A percentile compares a stretch with the other conserved stretches of the same genome.
Conservation (phyloP, 2,113 vertebrate genomes). For the Malaclemys terrapin region DNA sequence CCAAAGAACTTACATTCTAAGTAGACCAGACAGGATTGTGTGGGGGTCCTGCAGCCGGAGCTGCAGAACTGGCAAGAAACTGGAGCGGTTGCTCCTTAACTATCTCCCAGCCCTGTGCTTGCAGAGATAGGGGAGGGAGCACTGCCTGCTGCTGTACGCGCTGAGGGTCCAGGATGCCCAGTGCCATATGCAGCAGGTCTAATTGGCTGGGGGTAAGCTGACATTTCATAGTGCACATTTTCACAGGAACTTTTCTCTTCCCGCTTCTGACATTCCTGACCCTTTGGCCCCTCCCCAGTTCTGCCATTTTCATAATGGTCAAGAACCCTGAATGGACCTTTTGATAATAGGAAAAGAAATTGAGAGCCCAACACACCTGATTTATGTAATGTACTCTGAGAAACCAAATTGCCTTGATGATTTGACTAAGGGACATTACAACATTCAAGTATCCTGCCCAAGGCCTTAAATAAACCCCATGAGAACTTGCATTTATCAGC, state of each 20-base stretch:
- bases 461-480: slow-evolving; percentile 44
- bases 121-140: neutral
- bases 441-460: neutral
- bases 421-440: neutral
- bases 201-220: neutral
- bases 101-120: too few relatives aligned
- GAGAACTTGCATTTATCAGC: slow-evolving; percentile 35
- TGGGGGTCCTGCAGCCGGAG: neutral
- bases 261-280: neutral
- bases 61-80: rapidly evolving
- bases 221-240: neutral
- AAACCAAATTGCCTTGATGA: neutral
- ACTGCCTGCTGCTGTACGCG: neutral
- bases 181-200: neutral
- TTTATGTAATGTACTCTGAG: neutral
- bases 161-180: too few relatives aligned
- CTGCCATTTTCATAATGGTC: neutral
- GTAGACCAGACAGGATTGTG: neutral
- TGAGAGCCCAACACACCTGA: neutral
- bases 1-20: neutral
- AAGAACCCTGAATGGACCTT: neutral
- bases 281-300: neutral
- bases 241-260: neutral
- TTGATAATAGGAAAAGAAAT: neutral
- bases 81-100: neutral